phyloP scores from a whole-genome alignment of 1,140 invertebrate genomes.

The Whitmania pigra region DNA sequence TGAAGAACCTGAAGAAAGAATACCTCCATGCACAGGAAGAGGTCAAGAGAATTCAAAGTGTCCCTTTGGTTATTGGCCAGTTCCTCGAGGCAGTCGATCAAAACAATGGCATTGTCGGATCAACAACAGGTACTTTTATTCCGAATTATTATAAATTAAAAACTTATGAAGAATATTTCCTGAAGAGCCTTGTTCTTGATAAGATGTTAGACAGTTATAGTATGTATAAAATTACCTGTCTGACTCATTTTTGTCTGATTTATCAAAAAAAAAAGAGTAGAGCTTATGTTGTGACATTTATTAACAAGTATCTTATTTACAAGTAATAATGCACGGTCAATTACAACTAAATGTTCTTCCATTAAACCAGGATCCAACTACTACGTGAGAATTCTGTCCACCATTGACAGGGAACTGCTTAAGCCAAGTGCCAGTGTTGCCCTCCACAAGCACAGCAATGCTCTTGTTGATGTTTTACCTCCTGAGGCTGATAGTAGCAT shows the following conservation, averaged over 20 bases:
- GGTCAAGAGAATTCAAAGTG: constrained; percentile 92
- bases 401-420: constrained; percentile 84
- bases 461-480: constrained; percentile 86
- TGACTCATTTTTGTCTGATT: too few species aligned
- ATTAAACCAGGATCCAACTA: constrained; percentile 68
- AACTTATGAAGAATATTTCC: neutral
- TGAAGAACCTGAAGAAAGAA: constrained; percentile 91
- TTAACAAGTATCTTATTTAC: too few species aligned
- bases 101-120: constrained; percentile 84
- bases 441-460: constrained; percentile 94
- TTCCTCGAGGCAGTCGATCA: constrained; percentile 95
- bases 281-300: too few species aligned
- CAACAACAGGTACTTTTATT: constrained; percentile 53
- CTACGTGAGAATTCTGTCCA: constrained; percentile 86
- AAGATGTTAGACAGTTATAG: neutral
- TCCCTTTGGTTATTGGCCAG: constrained; percentile 91
- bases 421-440: constrained; percentile 92
- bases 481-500: constrained; percentile 95
- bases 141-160: constrained; percentile 2
- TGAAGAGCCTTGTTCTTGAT: neutral
- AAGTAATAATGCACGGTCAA: too few species aligned
- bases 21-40: constrained; percentile 92
- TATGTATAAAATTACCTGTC: constrained; percentile 11
- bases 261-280: too few species aligned
- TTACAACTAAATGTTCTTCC: constrained; percentile 1